Evolutionary conservation across 2,113 vertebrate species (phyloP), one percentile per base, ranked within the genome.

Genomic region (Tupaia chinensis): DNA sequence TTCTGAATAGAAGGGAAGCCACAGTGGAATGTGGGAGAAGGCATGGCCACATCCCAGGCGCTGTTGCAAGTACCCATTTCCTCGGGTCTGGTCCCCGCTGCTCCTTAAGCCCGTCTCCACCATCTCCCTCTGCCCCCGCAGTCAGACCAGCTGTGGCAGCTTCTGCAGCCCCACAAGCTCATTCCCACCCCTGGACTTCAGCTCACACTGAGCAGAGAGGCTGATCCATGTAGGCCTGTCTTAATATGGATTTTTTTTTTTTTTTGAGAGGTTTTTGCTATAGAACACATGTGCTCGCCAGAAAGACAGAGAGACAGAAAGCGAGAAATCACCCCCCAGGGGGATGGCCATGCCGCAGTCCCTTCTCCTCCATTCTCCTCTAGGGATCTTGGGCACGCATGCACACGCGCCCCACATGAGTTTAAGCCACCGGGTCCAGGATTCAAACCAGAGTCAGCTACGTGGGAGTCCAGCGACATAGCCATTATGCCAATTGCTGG

Each of bases 1-100:
- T 85, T 73, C 44, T 77, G 6, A 93, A 82, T 61, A 58, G 56
- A 93, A 96, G 19, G 76, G 66, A 85, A 56, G 34, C 34, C 27
- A 53, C 5, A 89, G 5, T 5, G 78, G 60, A 74, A 78, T 44
- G 79, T 65, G 23, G 16, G 58, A 83, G 9, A 9, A 77, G 23
- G 72, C 87, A 69, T 61, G 10, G 58, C 29, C 77, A 72, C 32
- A 34, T 61, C 10, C 11, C 25, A 65, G 56, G 32, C 80, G 19
- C 73, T 78, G 58, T 61, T 77, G 27, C 74, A 63, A 66, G 53
- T 34, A 17, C 19, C 86, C 17, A 6, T 20, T 81, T 68, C 69
- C n/a, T 53, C 93, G n/a, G 5, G 34, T 63, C 74, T 69, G 72
- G 25, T 12, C 13, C 63, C 14, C 13, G 65, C 9, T 63, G 1